Base-by-base conservation (phyloP, 2,113 vertebrate genomes). In the Glaucidium brasilianum region DNA sequence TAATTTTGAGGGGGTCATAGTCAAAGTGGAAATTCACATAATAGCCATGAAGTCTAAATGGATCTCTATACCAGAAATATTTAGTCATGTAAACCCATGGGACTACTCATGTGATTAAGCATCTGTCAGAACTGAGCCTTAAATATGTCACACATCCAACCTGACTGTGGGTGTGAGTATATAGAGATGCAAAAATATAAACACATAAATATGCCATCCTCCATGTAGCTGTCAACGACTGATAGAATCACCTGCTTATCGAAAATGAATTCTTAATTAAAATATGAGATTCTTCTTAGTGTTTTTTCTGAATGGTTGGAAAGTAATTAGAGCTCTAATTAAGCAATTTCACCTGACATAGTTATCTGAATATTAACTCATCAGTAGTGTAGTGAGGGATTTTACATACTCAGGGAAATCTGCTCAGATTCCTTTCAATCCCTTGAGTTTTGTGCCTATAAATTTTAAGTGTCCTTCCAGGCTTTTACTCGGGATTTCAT, bases 261-360 rank as follows among this genome's bases (percentile, higher is more conserved):
- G 3, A 78, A 92, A 94, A 78, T 45, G 9, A 84, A 94, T 91
- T 84, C 85, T 92, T 94, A 96, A 96, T 94, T 96, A 95, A 94
- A 94, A 69, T 30, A 67, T 5, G 59, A 76, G 53, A 74, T 49
- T 53, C 32, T 66, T 79, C 62, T 62, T 78, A 55, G 59, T 63
- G 52, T 4, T 35, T 35, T 77, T 82, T 50, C 62, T 83, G 47
- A 88, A 79, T 86, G 39, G 64, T 32, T 92, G 73, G 60, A 91
- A 93, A 94, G 56, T 74, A 94, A 95, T 95, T 97, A 96, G 60
- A 81, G 26, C 15, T 91, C 45, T 94, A 94, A 95, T 97, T 81
- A 96, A 96, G 76, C 39, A 94, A 71, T 94, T 97, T 94, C 53
- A 90, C 76, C 77, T 86, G 83, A 92, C 82, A 73, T 35, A 87